Evolutionary conservation across 2,888 invertebrate species (phyloP).

Genomic region (Plagiodera versicolora): DNA sequence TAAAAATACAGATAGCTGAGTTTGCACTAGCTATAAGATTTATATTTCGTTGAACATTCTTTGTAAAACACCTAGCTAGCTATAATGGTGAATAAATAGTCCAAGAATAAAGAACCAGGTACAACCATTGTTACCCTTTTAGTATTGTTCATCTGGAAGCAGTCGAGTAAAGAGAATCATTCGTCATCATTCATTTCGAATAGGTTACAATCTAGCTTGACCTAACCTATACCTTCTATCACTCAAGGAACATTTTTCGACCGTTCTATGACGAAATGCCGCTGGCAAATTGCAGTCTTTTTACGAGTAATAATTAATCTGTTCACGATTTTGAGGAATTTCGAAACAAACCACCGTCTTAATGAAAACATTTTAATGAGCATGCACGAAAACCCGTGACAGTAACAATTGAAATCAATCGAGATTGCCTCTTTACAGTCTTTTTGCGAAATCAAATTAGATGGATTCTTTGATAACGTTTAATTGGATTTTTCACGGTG

Average conservation of each 20-base stretch:
- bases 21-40: no score
- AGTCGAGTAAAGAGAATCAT: no score
- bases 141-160: no score
- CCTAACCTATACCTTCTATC: background rate
- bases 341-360: constrained; percentile 29
- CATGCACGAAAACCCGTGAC: constrained; percentile 33
- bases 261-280: constrained; percentile 13
- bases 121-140: no score
- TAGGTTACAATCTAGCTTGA: no score
- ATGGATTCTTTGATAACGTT: constrained; percentile 16
- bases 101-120: no score
- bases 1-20: no score
- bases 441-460: constrained; percentile 24
- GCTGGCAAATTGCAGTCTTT: constrained; percentile 17
- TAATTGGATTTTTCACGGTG: constrained; percentile 21
- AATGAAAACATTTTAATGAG: constrained; percentile 34
- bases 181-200: no score
- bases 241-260: constrained; percentile 3
- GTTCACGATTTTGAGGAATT: constrained; percentile 34
- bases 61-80: no score
- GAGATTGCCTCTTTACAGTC: constrained; percentile 25
- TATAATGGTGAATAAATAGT: no score
- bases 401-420: constrained; percentile 24
- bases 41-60: no score
- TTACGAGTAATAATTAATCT: constrained; percentile 31